Evolutionary conservation across 1,140 invertebrate species (phyloP).

Genomic region (Trichogramma pretiosum): DNA sequence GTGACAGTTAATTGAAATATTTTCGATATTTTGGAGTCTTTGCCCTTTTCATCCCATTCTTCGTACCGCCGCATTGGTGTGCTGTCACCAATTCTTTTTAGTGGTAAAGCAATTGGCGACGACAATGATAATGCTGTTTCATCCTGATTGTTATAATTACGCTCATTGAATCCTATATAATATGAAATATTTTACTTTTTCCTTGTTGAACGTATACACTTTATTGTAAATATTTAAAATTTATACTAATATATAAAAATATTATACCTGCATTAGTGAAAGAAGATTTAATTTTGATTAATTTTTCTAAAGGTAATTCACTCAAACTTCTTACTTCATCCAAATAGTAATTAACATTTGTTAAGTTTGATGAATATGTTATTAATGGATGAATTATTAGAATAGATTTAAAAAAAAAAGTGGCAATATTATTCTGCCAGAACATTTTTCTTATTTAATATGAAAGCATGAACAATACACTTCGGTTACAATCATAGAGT

Average conservation of each 20-base stretch:
- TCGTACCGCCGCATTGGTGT: slow-evolving; percentile 41
- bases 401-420: no score
- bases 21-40: slow-evolving; percentile 49
- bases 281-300: slow-evolving; percentile 43
- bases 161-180: neutral
- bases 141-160: neutral
- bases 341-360: slow-evolving; percentile 25
- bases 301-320: slow-evolving; percentile 44
- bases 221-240: neutral
- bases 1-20: slow-evolving; percentile 66
- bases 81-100: slow-evolving; percentile 20
- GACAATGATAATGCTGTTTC: slow-evolving; percentile 5
- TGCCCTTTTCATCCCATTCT: slow-evolving; percentile 39
- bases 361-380: no score
- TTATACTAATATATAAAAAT: neutral
- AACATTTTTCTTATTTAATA: no score
- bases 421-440: neutral
- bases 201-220: neutral
- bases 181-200: neutral
- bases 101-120: slow-evolving; percentile 19
- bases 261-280: slow-evolving; percentile 19
- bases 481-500: no score
- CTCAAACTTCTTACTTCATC: slow-evolving; percentile 45
- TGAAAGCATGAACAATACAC: no score
- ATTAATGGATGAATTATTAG: no score